A percentile compares a stretch with the other conserved stretches of the same genome.
phyloP scores from a whole-genome alignment of 2,888 invertebrate species.

The Scaptomyza caliginosa region DNA sequence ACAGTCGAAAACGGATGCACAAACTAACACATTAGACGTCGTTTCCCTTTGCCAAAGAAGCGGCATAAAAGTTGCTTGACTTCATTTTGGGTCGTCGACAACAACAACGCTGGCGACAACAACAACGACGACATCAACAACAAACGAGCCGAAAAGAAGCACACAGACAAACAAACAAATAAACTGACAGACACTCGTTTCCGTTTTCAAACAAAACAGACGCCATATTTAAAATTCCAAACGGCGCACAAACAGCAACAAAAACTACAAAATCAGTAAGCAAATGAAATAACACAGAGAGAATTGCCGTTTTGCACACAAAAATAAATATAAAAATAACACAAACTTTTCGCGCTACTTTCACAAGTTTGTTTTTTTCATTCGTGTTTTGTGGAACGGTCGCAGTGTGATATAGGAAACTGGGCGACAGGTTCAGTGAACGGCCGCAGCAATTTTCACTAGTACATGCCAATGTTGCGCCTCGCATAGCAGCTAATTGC shows the following conservation, averaged over 20 bases:
- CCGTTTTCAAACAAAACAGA: conserved; percentile 80
- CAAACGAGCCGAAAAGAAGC: conserved; percentile 28
- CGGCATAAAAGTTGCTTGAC: conserved; percentile 71
- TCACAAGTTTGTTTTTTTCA: conserved; percentile 41
- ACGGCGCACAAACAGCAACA: conserved; percentile 49
- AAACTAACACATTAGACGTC: conserved; percentile 76
- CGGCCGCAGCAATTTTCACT: conserved; percentile 19
- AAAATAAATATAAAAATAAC: conserved; percentile 23
- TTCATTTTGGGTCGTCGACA: conserved; percentile 71
- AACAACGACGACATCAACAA: conserved; percentile 33
- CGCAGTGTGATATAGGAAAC: conserved; percentile 55
- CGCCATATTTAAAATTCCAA: conserved; percentile 80
- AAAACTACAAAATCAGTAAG: conserved; percentile 38
- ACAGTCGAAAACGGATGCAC: conserved; percentile 39
- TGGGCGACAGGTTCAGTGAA: conserved; percentile 51
- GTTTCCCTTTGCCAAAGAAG: conserved; percentile 69
- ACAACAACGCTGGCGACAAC: background rate
- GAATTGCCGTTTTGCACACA: conserved; percentile 48
- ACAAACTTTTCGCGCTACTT: conserved; percentile 54
- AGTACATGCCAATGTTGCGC: conserved; percentile 50
- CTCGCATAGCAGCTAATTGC: conserved; percentile 60
- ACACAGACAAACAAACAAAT: conserved; percentile 69
- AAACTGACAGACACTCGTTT: conserved; percentile 79
- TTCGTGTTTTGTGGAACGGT: conserved; percentile 49
- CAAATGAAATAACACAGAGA: conserved; percentile 67